Evolutionary conservation across 2,113 vertebrate species (phyloP).

Genomic region (Probosciger aterrimus): DNA sequence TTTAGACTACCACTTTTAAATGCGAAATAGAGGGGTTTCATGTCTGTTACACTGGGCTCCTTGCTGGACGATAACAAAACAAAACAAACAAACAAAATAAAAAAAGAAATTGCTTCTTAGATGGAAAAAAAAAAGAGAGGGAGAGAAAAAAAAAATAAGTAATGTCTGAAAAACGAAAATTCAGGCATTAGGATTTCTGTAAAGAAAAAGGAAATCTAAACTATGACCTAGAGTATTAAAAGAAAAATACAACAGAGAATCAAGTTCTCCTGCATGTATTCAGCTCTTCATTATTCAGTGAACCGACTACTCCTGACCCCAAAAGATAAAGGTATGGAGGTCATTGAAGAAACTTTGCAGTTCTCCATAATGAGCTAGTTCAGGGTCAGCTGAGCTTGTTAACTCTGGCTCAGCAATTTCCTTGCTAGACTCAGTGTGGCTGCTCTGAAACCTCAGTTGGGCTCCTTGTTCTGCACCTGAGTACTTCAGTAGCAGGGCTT

Average conservation of each 20-base stretch:
- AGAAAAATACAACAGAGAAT: background rate
- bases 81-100: background rate
- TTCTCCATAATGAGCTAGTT: constrained; percentile 24
- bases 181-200: background rate
- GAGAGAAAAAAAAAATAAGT: fast-evolving
- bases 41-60: background rate
- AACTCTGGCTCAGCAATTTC: background rate
- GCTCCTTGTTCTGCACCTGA: background rate
- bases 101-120: background rate
- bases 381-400: constrained; percentile 37
- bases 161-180: background rate
- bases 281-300: background rate
- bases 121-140: fast-evolving
- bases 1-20: background rate
- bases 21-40: background rate
- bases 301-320: background rate
- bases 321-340: background rate
- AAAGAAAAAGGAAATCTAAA: background rate
- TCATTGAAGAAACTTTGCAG: background rate
- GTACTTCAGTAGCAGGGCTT: background rate
- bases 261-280: background rate
- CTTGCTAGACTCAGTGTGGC: background rate
- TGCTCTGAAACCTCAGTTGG: background rate
- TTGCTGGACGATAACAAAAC: background rate
- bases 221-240: background rate